Conservation (phyloP, 2,113 vertebrate species). For the Rhea pennata region DNA sequence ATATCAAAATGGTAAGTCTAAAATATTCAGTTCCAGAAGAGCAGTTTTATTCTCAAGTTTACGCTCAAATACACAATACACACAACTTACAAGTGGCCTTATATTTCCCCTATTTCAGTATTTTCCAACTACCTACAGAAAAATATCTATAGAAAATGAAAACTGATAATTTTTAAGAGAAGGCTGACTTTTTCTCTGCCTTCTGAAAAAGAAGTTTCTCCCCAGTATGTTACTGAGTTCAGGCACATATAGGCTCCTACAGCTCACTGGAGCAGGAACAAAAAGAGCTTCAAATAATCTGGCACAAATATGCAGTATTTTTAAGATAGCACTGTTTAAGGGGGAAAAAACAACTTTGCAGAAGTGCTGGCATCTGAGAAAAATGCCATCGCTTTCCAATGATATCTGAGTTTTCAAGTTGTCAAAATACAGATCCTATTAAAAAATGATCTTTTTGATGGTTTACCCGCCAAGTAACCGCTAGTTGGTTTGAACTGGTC, state of each 20-base stretch:
- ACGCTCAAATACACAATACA: not conserved
- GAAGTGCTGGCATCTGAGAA: constrained; percentile 47
- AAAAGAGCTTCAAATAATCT: constrained; percentile 28
- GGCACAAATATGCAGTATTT: constrained; percentile 22
- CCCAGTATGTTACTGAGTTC: not conserved
- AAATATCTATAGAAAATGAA: not conserved
- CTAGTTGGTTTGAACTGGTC: constrained; percentile 30
- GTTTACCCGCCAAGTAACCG: not conserved
- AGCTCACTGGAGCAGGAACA: constrained; percentile 14
- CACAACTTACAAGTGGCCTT: not conserved
- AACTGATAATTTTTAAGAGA: not conserved
- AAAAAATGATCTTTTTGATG: constrained; percentile 27
- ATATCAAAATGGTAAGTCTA: constrained; percentile 2
- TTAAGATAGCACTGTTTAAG: not conserved
- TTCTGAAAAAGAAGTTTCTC: not conserved
- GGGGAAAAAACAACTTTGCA: not conserved
- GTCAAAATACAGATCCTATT: constrained; percentile 40
- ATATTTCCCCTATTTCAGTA: not conserved
- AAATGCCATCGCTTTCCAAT: constrained; percentile 33
- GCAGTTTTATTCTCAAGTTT: constrained; percentile 22
- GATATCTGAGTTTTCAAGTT: constrained; percentile 22
- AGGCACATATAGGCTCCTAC: not conserved
- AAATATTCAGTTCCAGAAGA: constrained; percentile 52
- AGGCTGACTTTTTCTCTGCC: not conserved
- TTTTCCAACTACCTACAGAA: not conserved